These are phyloP conservation scores for Agonum fuliginosum DNA, from an alignment of 2,888 invertebrate genomes.

Conservation along the genomic window DNA sequence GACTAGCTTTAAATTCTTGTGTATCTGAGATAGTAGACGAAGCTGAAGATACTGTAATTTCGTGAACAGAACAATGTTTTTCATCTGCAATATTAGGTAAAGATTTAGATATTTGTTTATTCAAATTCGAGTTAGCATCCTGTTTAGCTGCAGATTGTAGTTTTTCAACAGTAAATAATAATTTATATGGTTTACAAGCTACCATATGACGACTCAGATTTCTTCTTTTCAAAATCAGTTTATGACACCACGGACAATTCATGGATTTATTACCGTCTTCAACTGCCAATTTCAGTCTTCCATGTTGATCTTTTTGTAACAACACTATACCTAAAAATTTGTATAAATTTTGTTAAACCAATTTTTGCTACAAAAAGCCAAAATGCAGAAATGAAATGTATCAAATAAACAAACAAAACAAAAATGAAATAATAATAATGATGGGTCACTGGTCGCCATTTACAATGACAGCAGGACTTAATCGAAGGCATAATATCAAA, in stretches of 20 bases:
- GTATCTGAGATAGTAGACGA: no score
- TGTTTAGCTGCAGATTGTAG: no score
- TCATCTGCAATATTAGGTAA: no score
- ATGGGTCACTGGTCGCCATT: no score
- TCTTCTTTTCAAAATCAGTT: background rate
- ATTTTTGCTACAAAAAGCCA: background rate
- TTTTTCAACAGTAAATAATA: no score
- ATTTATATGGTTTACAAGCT: background rate
- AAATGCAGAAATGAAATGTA: conserved; percentile 41
- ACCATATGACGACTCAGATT: background rate
- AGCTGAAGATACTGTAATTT: no score
- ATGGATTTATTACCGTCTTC: background rate
- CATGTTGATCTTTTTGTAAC: background rate
- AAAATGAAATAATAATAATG: conserved; percentile 2
- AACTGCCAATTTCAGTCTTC: background rate
- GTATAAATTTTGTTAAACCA: background rate
- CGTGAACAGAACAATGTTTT: no score
- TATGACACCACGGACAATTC: background rate
- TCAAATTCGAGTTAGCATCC: no score
- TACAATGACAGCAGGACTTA: no score
- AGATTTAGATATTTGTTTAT: no score
- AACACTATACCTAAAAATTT: conserved; percentile 9
- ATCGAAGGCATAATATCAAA: no score
- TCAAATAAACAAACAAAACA: background rate
- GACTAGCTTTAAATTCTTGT: no score